Evolutionary conservation across 2,888 invertebrate genomes (phyloP), one percentile per base, ranked within the genome.

Genomic region (Tiliacea citrago): DNA sequence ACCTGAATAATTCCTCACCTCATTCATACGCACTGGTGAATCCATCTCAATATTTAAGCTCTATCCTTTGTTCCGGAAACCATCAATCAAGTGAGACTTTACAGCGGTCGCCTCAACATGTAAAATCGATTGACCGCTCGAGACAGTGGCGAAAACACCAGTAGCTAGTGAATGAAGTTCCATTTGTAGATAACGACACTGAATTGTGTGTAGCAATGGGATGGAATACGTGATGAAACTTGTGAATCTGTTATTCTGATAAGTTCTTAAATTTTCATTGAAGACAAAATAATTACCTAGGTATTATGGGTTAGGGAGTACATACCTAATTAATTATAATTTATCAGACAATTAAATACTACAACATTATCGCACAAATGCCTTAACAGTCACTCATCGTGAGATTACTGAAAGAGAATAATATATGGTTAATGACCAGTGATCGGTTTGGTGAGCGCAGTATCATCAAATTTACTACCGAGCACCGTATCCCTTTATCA

Each of bases 1-100:
- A 94, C 93, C 93, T 94, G 93, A 95, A 95, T 95, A 92, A 93
- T 93, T 93, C 91, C 90, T 91, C 92, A 92, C 91, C 93, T 94
- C 94, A 95, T 95, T 95, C 94, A 95, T 95, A 93, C 91, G 88
- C 91, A 90, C 90, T 86, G 89, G 88, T 91, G 94, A 94, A 94
- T 95, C 89, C 89, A 95, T 95, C 93, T 93, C 89, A 95, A 95
- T 95, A 93, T 94, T 93, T 93, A 92, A 91, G 83, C 84, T 79
- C 83, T 85, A 90, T 89, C 87, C 89, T 87, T 90, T 90, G 88
- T 92, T 92, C 94, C 94, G 95, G 95, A 94, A 94, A 91, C 89
- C 86, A 94, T 93, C 92, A 90, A 92, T 93, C 92, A 91, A 86
- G 75, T 68, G 66, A 71, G 84, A 83, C 73, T 82, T 86, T 81